Base-by-base conservation (phyloP, 1,140 invertebrate genomes). In the Periplaneta americana region DNA sequence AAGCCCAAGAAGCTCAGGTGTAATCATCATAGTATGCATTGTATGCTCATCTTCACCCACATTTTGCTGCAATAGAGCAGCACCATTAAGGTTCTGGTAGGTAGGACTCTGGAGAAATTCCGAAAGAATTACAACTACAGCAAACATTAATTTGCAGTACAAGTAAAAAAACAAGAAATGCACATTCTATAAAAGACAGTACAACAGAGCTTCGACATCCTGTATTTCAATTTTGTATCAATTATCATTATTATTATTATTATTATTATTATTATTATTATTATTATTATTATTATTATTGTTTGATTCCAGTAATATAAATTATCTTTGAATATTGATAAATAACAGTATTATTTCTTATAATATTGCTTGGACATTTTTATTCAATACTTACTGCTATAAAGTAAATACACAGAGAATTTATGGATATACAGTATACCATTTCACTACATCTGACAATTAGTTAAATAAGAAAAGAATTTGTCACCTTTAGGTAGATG, bases 21-120 rank as follows among this genome's bases (percentile, higher is more conserved):
- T 93, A 76, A 93, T 92, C 89, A 93, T 93, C 91, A 93, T 92
- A 82, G 88, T 87, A 81, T 89, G 89, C 85, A 88, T 88, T 22
- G 86, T 85, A 78, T 87, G 87, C 33, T 88, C 87, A 34, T 88
- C 87, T 78, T 88, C 87, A 34, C 88, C 78, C 48, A 66, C 48
- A 66, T n/a, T 66, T 66, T n/a, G 22, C n/a, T 66, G 48, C 48
- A 66, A 66, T 66, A 66, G 22, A 66, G 15, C 48, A 57, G 48
- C 22, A 66, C 48, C 48, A 66, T 66, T 66, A 28, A 66, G 48
- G 48, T 66, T 66, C 48, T 66, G 48, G 48, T 66, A 66, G 1
- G 48, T 66, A 28, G 48, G 48, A 66, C 48, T 66, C 48, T 66
- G 48, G 22, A 66, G 48, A 66, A 66, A 66, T 66, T 22, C 48